Conservation (phyloP, 2,888 invertebrate species). For the Drosophila neutralis region DNA sequence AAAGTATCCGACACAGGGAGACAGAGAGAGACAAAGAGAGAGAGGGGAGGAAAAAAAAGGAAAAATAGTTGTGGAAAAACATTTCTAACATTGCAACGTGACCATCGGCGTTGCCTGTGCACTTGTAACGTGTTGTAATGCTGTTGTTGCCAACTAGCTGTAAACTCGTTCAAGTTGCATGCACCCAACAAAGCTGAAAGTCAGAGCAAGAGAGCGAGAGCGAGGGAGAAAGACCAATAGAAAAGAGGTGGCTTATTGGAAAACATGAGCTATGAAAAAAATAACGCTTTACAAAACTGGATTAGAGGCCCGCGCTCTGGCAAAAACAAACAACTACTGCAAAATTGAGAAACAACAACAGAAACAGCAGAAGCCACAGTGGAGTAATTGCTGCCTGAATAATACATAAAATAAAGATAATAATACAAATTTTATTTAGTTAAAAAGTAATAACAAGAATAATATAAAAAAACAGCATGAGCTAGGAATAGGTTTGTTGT, state of each 20-base stretch:
- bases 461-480: neutral
- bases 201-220: conserved; percentile 4
- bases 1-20: neutral
- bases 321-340: conserved; percentile 21
- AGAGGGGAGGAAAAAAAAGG: neutral
- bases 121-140: conserved; percentile 72
- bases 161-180: conserved; percentile 68
- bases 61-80: conserved; percentile 15
- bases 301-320: conserved; percentile 57
- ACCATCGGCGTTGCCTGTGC: conserved; percentile 71
- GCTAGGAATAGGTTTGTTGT: neutral
- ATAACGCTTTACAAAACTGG: conserved; percentile 61
- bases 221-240: neutral
- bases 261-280: conserved; percentile 30
- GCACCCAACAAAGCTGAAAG: conserved; percentile 26
- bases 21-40: neutral
- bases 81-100: conserved; percentile 75
- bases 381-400: neutral
- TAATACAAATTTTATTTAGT: rapidly evolving
- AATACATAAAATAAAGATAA: neutral
- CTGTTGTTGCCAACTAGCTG: conserved; percentile 57
- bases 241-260: conserved; percentile 27
- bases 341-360: conserved; percentile 19
- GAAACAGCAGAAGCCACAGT: conserved; percentile 32
- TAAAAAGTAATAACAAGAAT: neutral